Percentiles rank a stretch among this genome's conserved stretches.
These are phyloP conservation scores for Bradynema listronoti DNA, from an alignment of 1,140 invertebrate species.

Conservation along the genomic window DNA sequence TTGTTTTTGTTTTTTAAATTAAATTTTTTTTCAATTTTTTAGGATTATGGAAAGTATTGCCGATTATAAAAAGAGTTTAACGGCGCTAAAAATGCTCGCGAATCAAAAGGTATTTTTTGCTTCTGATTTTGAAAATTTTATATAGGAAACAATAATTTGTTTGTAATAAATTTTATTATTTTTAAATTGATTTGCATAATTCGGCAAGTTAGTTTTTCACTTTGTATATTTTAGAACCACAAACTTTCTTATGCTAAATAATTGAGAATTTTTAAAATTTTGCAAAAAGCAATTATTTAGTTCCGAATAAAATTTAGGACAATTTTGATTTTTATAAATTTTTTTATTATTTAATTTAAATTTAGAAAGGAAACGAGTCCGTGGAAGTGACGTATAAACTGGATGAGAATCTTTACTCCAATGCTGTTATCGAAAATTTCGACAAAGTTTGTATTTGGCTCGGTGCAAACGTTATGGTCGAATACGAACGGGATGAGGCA, in stretches of 20 bases:
- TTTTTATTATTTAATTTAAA: no score
- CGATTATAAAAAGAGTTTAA: slow-evolving; percentile 77
- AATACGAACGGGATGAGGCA: slow-evolving; percentile 87
- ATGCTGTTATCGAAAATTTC: slow-evolving; percentile 76
- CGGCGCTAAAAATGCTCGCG: slow-evolving; percentile 24
- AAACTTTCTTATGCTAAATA: no score
- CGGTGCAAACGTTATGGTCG: slow-evolving; percentile 96
- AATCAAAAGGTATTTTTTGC: slow-evolving; percentile 71
- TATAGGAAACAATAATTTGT: no score
- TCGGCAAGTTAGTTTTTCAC: no score
- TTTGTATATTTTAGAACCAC: no score
- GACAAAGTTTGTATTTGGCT: slow-evolving; percentile 93
- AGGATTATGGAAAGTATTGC: slow-evolving; percentile 71
- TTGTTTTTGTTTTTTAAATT: slow-evolving; percentile 6
- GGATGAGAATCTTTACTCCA: slow-evolving; percentile 88
- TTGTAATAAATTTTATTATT: no score
- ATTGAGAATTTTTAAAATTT: no score
- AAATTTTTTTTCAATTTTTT: slow-evolving; percentile 33
- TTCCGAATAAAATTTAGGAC: no score
- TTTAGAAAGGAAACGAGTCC: slow-evolving; percentile 60
- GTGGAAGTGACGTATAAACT: slow-evolving; percentile 83
- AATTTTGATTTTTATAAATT: no score
- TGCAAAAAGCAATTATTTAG: no score
- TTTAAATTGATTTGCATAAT: no score
- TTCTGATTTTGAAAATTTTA: no score